A percentile compares a stretch with the other conserved stretches of the same genome.
These are phyloP conservation scores for Cerastoderma edule DNA, from an alignment of 2,888 invertebrate species.

Conservation along the genomic window DNA sequence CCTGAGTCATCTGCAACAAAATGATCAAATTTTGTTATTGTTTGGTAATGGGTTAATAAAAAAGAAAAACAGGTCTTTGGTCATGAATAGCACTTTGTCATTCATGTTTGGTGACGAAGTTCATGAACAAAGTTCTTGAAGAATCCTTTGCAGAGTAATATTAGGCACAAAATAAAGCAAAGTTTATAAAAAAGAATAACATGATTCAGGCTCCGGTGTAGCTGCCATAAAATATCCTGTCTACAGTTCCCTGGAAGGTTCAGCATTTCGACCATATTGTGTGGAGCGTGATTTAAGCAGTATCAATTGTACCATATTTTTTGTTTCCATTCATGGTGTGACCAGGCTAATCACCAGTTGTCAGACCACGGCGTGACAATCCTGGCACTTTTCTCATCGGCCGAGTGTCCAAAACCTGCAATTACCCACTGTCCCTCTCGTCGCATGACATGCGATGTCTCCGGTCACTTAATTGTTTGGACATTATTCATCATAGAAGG, in stretches of 20 bases:
- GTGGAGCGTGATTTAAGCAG: conserved; percentile 18
- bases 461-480: conserved; percentile 22
- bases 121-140: no score
- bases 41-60: no score
- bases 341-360: conserved; percentile 34
- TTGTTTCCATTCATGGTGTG: conserved; percentile 29
- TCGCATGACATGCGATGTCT: conserved; percentile 21
- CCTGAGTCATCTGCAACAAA: no score
- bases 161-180: no score
- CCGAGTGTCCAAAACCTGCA: conserved; percentile 19
- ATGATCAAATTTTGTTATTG: no score
- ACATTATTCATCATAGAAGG: conserved; percentile 28
- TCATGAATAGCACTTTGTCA: no score
- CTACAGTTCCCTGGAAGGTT: conserved; percentile 13
- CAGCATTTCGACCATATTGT: conserved; percentile 38
- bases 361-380: conserved; percentile 35
- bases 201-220: no score
- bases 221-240: no score
- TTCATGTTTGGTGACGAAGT: no score
- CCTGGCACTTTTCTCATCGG: conserved; percentile 43
- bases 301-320: conserved; percentile 28
- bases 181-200: no score
- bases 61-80: no score
- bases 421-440: conserved; percentile 29
- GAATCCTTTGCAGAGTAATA: no score